A percentile compares a stretch with the other conserved stretches of the same genome.
Evolutionary conservation across 2,797 vertebrate genomes (phyloP).

Genomic region (Erithacus rubecula): DNA sequence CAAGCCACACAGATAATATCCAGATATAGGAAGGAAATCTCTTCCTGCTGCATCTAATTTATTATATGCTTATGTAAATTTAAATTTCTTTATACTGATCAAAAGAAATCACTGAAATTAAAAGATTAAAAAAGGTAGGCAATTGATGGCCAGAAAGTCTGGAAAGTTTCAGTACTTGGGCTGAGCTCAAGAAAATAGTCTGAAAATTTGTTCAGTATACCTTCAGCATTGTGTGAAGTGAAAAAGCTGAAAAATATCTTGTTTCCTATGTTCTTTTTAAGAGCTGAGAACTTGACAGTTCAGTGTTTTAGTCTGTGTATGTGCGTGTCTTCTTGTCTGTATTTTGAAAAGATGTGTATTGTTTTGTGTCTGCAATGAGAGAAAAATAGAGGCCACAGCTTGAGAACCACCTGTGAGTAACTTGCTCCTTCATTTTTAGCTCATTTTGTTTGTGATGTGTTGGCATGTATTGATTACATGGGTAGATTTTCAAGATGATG

Average conservation of each 20-base stretch:
- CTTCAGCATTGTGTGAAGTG: background rate
- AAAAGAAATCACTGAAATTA: background rate
- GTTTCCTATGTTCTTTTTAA: background rate
- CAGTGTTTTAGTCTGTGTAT: background rate
- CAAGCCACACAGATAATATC: background rate
- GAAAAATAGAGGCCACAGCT: background rate
- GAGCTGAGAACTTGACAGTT: background rate
- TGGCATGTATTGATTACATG: constrained; percentile 18
- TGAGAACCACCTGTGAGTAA: constrained; percentile 31
- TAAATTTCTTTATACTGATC: background rate
- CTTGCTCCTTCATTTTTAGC: constrained; percentile 29
- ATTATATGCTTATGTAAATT: background rate
- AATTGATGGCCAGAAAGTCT: background rate
- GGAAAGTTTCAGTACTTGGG: background rate
- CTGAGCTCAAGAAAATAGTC: background rate
- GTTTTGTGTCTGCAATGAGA: background rate
- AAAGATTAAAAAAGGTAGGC: background rate
- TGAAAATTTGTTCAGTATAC: background rate
- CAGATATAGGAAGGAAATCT: background rate
- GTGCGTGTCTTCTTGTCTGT: background rate
- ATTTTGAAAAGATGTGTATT: background rate
- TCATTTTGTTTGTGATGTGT: background rate
- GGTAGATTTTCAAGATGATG: background rate
- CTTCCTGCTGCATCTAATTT: background rate
- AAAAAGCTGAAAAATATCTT: background rate